These are phyloP conservation scores for Sclerurus mexicanus DNA, from an alignment of 2,113 vertebrate species.

Conservation along the genomic window DNA sequence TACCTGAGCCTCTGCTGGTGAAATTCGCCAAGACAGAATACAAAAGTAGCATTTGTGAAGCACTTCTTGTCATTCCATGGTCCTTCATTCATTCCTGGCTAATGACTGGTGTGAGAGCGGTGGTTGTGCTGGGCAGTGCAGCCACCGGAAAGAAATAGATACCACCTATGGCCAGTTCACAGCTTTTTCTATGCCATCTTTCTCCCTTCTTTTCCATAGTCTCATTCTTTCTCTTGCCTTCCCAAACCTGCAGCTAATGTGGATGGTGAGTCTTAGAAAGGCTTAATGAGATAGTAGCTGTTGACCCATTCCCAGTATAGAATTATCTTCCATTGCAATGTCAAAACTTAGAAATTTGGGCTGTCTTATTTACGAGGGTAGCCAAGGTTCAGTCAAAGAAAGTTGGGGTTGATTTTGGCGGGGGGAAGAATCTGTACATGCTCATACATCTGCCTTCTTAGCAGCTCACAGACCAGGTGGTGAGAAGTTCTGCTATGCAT, in stretches of 20 bases:
- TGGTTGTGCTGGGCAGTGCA: background rate
- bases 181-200: background rate
- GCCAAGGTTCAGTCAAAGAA: background rate
- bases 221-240: background rate
- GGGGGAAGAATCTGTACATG: background rate
- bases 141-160: background rate
- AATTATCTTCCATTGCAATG: background rate
- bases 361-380: background rate
- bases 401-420: background rate
- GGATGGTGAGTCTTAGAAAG: background rate
- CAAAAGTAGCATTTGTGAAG: constrained; percentile 16
- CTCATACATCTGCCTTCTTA: background rate
- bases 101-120: background rate
- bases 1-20: constrained; percentile 51
- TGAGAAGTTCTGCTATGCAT: background rate
- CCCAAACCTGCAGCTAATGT: background rate
- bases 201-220: background rate
- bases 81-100: constrained; percentile 9
- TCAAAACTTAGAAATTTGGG: background rate
- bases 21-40: constrained; percentile 18
- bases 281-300: background rate
- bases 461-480: background rate
- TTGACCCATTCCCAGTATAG: background rate
- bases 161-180: background rate
- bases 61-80: constrained; percentile 22